Conservation (phyloP, 1,140 invertebrate species). For the Halictus rubicundus region DNA sequence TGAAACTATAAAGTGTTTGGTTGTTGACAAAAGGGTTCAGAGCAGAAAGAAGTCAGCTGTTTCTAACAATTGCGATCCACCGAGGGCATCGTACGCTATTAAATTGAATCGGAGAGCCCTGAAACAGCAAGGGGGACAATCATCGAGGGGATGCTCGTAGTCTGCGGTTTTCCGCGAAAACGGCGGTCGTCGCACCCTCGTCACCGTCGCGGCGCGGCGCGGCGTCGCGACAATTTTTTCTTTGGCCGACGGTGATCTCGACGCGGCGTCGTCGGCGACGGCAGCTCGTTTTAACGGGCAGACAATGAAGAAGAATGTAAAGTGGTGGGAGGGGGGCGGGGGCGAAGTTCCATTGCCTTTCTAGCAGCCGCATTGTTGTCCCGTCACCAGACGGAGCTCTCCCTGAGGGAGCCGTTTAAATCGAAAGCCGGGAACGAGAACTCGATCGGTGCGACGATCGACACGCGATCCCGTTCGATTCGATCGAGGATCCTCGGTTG, state of each 20-base stretch:
- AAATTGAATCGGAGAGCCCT: no score
- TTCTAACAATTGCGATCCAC: no score
- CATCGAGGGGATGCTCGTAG: neutral
- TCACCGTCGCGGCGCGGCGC: neutral
- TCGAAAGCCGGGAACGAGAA: slow-evolving; percentile 31
- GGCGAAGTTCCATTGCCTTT: slow-evolving; percentile 60
- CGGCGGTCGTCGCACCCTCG: slow-evolving; percentile 23
- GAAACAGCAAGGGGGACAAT: no score
- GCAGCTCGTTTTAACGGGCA: slow-evolving; percentile 53
- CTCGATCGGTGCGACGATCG: neutral
- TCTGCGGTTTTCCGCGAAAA: neutral
- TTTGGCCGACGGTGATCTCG: slow-evolving; percentile 31
- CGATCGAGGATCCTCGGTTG: no score
- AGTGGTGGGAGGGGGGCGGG: slow-evolving; percentile 46
- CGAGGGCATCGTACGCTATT: no score
- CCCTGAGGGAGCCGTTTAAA: slow-evolving; percentile 42
- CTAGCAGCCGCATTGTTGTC: slow-evolving; percentile 57
- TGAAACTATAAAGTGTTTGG: no score
- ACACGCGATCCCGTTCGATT: no score
- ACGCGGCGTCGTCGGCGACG: slow-evolving; percentile 3
- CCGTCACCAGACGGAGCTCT: slow-evolving; percentile 13
- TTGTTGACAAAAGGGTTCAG: no score
- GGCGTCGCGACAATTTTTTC: slow-evolving; percentile 45
- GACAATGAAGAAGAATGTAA: slow-evolving; percentile 64
- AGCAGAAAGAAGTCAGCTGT: no score